Conservation (phyloP, 2,888 invertebrate species). For the Athalia circularis region DNA sequence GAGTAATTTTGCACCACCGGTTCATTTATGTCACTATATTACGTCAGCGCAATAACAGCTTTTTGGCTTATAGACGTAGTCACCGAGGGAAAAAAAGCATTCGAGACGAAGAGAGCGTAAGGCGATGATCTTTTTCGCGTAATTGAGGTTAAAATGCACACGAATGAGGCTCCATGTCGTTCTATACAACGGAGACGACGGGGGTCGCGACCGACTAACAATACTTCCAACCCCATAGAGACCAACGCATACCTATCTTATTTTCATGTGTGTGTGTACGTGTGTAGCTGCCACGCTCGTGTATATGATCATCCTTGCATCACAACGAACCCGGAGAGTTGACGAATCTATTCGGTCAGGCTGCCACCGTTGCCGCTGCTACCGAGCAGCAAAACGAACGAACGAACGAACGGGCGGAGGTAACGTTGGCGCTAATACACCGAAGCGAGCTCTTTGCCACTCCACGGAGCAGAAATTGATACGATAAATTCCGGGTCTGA, state of each 20-base stretch:
- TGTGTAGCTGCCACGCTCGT: not conserved
- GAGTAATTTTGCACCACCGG: no score
- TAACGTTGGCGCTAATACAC: constrained; percentile 73
- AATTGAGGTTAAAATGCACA: constrained; percentile 62
- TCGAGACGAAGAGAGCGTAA: constrained; percentile 11
- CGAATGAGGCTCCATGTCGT: constrained; percentile 57
- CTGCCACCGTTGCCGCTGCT: no score
- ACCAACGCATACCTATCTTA: not conserved
- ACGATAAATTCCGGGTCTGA: constrained; percentile 80
- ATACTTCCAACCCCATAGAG: constrained; percentile 13
- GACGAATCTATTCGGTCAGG: constrained; percentile 15
- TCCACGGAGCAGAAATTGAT: constrained; percentile 80
- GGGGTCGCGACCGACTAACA: constrained; percentile 41
- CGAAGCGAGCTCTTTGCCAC: constrained; percentile 77
- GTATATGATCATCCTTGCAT: constrained; percentile 11
- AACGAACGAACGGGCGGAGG: constrained; percentile 52
- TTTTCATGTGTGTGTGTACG: not conserved
- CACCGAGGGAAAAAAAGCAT: constrained; percentile 20
- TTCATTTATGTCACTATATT: no score
- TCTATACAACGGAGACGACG: constrained; percentile 38
- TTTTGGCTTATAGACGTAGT: not conserved
- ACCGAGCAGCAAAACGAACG: not conserved
- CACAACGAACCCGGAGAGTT: not conserved
- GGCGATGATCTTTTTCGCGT: constrained; percentile 48
- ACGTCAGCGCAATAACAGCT: no score